phyloP scores from a whole-genome alignment of 2,888 invertebrate species.

The Aphidius colemani region DNA sequence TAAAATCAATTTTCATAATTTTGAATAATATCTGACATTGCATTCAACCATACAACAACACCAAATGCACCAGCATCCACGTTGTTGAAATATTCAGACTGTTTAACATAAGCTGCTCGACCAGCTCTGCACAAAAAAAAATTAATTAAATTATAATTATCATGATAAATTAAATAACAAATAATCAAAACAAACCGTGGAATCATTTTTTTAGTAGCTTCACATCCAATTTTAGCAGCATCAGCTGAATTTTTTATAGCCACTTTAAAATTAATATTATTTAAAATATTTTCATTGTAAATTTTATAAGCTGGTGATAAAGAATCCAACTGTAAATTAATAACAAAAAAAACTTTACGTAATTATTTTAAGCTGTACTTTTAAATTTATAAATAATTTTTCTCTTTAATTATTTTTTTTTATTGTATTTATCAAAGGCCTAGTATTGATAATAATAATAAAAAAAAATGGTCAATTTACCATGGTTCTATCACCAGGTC shows the following conservation, averaged over 20 bases:
- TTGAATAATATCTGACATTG: conserved; percentile 53
- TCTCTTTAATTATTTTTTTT: not conserved
- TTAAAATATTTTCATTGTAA: conserved; percentile 55
- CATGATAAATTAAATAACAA: conserved; percentile 9
- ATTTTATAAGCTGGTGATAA: conserved; percentile 61
- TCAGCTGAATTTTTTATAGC: conserved; percentile 55
- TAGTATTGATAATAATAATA: not conserved
- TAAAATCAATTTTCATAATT: conserved; percentile 2
- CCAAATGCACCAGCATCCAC: conserved; percentile 77
- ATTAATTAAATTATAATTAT: conserved; percentile 5
- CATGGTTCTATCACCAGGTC: conserved; percentile 78
- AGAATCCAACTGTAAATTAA: conserved; percentile 63
- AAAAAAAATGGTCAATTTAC: conserved; percentile 54
- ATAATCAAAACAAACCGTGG: conserved; percentile 61
- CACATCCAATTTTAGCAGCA: conserved; percentile 62
- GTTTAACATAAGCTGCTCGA: conserved; percentile 73
- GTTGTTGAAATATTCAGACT: conserved; percentile 59
- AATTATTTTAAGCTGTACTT: not conserved
- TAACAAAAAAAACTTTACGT: not conserved
- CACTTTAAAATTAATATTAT: conserved; percentile 42
- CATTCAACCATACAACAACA: conserved; percentile 67
- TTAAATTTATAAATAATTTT: too few species aligned
- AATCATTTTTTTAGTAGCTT: conserved; percentile 63
- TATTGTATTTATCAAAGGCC: not conserved
- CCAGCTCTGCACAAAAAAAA: conserved; percentile 65